Base-by-base conservation (phyloP, 2,113 vertebrate species). In the Cyphotilapia sp. region DNA sequence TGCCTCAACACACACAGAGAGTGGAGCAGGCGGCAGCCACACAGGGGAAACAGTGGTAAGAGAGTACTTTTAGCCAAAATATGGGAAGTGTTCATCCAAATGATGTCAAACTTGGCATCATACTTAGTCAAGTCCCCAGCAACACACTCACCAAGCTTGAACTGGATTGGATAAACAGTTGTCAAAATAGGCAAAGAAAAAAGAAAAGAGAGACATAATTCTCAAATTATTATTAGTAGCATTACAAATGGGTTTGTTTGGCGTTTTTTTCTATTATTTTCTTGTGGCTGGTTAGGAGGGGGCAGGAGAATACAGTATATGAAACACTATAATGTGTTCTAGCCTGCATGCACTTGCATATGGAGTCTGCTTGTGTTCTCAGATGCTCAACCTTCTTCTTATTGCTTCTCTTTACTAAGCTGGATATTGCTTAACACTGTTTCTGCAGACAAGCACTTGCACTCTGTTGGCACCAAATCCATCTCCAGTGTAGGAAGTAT, bases 401-500 rank as follows among this genome's bases (percentile, higher is more conserved):
- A 87, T 88, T 29, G 40, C 17, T 27, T 78, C 29, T 66, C 3
- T 82, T 61, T 71, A 8, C 59, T 31, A 4, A 31, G 19, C 49
- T 14, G 14, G 22, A n/a, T 71, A 4, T 91, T 91, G 49, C 82
- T 80, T 16, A 76, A 74, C 17, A 8, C 31, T 29, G 27, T 85
- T 88, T 86, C 42, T 88, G 59, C 24, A 81, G 61, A 84, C 80
- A 82, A 76, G 71, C 33, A 49, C 10, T 56, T 51, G 47, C 82
- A 61, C 56, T 35, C 24, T 59, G 5, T 71, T 42, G 7, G 80
- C 31, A 81, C 47, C 9, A 3, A 85, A 83, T 93, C 83, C 29
- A 76, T 87, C 89, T 91, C 78, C n/a, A 86, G 85, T 90, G 88
- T 89, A 91, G 89, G 57, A 90, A 85, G 74, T 76, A 57, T 27